A percentile compares a stretch with the other conserved stretches of the same genome.
Conservation (phyloP, 2,888 invertebrate species). For the Erannis defoliaria region DNA sequence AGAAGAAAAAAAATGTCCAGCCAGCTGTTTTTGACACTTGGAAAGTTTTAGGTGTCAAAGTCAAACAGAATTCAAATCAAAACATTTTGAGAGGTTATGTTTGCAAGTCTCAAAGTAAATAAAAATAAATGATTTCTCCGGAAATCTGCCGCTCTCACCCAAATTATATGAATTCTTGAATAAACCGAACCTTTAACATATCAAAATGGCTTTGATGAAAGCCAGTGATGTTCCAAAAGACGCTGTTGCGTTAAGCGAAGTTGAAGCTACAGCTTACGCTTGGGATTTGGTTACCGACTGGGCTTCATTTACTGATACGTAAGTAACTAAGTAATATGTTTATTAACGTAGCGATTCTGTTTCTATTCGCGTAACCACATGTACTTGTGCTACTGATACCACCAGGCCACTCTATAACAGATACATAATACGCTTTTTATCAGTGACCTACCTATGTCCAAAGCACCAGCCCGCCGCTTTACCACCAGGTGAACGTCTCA, state of each 20-base stretch:
- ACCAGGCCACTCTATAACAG: no score
- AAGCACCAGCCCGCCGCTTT: no score
- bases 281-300: slow-evolving; percentile 87
- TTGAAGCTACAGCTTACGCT: slow-evolving; percentile 87
- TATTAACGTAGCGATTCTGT: not conserved
- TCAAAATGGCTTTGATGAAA: slow-evolving; percentile 85
- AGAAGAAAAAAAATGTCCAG: no score
- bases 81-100: not conserved
- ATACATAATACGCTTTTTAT: no score
- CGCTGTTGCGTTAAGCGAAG: slow-evolving; percentile 85
- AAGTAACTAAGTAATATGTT: slow-evolving; percentile 56
- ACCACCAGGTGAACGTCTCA: no score
- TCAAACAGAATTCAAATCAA: no score
- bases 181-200: not conserved
- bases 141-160: not conserved
- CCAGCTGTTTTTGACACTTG: no score
- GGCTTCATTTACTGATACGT: slow-evolving; percentile 88
- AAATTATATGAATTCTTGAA: slow-evolving; percentile 3
- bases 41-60: no score
- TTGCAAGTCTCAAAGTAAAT: not conserved
- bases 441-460: no score
- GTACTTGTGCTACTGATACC: no score
- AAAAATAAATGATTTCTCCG: not conserved
- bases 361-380: no score
- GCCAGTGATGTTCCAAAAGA: slow-evolving; percentile 86